A percentile compares a stretch with the other conserved stretches of the same genome.
These are phyloP conservation scores for Camptogramma bilineatum DNA, from an alignment of 2,888 invertebrate genomes.

Conservation along the genomic window DNA sequence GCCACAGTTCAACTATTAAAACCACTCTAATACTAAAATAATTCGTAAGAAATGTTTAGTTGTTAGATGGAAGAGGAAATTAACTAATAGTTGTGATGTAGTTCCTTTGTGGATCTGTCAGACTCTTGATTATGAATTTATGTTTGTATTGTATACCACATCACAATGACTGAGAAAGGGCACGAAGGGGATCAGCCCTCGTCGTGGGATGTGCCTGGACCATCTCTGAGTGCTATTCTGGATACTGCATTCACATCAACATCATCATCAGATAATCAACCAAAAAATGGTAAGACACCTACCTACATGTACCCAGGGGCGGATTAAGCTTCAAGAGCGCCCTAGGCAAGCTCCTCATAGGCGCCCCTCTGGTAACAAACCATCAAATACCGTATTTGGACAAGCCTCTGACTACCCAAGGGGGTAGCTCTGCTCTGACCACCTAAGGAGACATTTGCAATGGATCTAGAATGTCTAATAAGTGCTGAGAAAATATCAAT, in stretches of 20 bases:
- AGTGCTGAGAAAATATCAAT: too few relatives aligned
- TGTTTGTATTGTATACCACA: constrained; percentile 16
- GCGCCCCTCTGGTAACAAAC: too few relatives aligned
- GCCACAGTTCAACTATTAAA: background rate
- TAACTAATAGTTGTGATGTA: constrained; percentile 29
- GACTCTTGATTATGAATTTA: constrained; percentile 29
- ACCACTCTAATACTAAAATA: constrained; percentile 1
- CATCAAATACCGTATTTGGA: too few relatives aligned
- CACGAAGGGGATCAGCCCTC: constrained; percentile 70
- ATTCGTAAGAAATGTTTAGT: constrained; percentile 6
- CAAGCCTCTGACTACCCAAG: too few relatives aligned
- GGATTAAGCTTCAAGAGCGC: too few relatives aligned
- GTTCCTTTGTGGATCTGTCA: constrained; percentile 41
- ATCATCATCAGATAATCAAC: constrained; percentile 73
- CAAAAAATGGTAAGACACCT: constrained; percentile 67
- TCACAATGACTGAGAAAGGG: constrained; percentile 73
- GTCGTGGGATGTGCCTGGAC: constrained; percentile 77
- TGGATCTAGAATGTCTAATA: too few relatives aligned
- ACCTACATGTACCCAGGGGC: background rate
- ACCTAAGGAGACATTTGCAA: too few relatives aligned
- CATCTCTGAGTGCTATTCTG: constrained; percentile 86
- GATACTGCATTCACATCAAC: constrained; percentile 87
- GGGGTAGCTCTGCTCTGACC: too few relatives aligned
- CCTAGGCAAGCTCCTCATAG: too few relatives aligned
- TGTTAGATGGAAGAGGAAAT: constrained; percentile 3